Conservation (phyloP, 2,888 invertebrate species). For the Parnassius mnemosyne region DNA sequence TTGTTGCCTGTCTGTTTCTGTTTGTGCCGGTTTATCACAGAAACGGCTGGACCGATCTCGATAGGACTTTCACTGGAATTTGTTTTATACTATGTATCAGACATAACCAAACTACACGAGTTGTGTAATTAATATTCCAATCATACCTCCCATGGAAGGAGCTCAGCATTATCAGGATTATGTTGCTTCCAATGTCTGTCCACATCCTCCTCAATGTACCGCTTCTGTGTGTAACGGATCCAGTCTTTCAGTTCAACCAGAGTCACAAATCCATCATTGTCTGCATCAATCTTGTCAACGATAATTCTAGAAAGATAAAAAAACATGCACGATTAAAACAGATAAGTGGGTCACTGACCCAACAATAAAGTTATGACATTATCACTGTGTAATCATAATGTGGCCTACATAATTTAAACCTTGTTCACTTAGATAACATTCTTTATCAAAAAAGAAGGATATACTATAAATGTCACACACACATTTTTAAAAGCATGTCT, state of each 20-base stretch:
- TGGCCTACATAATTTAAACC: too few species aligned
- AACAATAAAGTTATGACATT: background rate
- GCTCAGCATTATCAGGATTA: conserved; percentile 87
- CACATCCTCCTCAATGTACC: conserved; percentile 96
- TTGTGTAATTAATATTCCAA: too few species aligned
- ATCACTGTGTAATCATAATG: background rate
- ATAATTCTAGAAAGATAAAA: conserved; percentile 84
- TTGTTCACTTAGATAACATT: too few species aligned
- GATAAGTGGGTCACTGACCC: conserved; percentile 43
- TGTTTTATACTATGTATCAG: too few species aligned
- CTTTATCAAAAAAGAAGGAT: too few species aligned
- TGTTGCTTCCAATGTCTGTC: conserved; percentile 96
- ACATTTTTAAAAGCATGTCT: too few species aligned
- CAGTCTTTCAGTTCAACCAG: conserved; percentile 96
- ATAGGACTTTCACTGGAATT: too few species aligned
- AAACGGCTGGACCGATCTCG: too few species aligned
- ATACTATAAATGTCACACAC: too few species aligned
- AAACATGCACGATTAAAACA: conserved; percentile 5
- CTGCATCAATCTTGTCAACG: conserved; percentile 94
- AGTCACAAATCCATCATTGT: conserved; percentile 90
- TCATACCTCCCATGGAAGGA: conserved; percentile 88
- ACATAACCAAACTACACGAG: too few species aligned
- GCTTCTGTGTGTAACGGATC: conserved; percentile 96
- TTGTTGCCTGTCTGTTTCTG: too few species aligned
- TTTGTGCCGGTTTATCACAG: too few species aligned